Base-by-base conservation (phyloP, 53 echinoderm and acorn worm genomes). In the Temnopleurus reevesii region DNA sequence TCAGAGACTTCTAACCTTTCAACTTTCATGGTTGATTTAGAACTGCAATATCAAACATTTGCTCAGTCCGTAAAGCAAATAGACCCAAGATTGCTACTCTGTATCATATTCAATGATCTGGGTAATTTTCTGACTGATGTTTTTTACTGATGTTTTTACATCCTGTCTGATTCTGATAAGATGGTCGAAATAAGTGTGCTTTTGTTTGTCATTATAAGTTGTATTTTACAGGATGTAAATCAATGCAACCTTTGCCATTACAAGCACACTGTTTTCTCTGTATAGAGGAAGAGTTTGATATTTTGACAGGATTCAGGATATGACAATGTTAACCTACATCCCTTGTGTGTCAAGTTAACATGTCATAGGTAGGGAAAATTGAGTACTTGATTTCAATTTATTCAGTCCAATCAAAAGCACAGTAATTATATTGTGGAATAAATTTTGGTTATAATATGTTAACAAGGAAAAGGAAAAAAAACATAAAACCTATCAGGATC, bases 41-140 rank as follows among this genome's bases (percentile, higher is more conserved):
- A 41, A 41, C 7, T 7, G 41, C 71, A 71, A 71, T 71, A 43
- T 21, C 71, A 71, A 71, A 71, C 71, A 71, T 71, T 71, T 71
- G 71, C 41, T 71, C 71, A 71, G 71, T 71, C 71, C 63, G 8
- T 41, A 71, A 10, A 71, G 71, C 71, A 71, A 71, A 71, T 71
- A 71, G 2, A n/a, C 71, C 23, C 71, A 71, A 43, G 71, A 71
- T 71, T 71, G 71, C 71, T 71, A 71, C 71, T 71, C 71, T 8
- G 10, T 43, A 71, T 71, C 41, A 71, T 7, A n/a, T n/a, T 36
- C 71, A 71, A 2, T 71, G 71, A 71, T 71, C 71, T 41, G 71
- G 19, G 41, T 71, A 71, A 71, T 71, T 71, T 71, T 36, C n/a
- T n/a, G n/a, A 71, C 71, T 41, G n/a, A 21, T 71, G 71, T 41